Base-by-base conservation (phyloP, 2,113 vertebrate species). In the Lanius ludovicianus region DNA sequence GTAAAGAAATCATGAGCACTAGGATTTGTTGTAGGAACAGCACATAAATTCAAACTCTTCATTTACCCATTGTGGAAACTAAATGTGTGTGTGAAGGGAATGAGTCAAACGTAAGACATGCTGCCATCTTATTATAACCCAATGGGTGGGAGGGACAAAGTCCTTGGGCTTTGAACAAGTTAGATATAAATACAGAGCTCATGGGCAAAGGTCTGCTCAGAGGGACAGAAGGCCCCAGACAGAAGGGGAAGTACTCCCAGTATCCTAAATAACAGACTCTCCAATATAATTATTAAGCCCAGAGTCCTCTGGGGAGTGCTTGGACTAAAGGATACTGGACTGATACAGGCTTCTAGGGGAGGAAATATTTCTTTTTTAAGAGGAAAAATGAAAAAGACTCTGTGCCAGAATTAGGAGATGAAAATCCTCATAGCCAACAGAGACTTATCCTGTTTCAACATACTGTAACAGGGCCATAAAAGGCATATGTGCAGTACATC, bases 71-170 rank as follows among this genome's bases (percentile, higher is more conserved):
- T 74, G 79, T 85, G 87, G 87, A 94, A 93, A 85, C 27, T 25
- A 30, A 20, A 11, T 56, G 30, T 52, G 55, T 59, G 63, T 42
- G 11, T 73, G 87, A 95, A 91, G 53, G 50, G 67, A 86, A 53
- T 79, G 93, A 95, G 81, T 96, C 73, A 76, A 94, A 84, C 37
- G 41, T 37, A 89, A 95, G 93, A 91, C 62, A 33, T 53, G 84
- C 70, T 73, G 88, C 80, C 49, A 59, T 64, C 78, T 88, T 75
- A 94, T 89, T 93, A 74, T 71, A 97, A 80, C 67, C 84, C 89
- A 64, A 6, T 49, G 65, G 49, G 37, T 73, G 69, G 73, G 69
- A 95, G 65, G 90, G 87, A 90, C 89, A 87, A 80, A 95, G 94
- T 96, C 95, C 93, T 90, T 82, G 53, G 76, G 89, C 75, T 91